These are phyloP conservation scores for Venturia canescens DNA, from an alignment of 1,140 invertebrate genomes.

Conservation along the genomic window DNA sequence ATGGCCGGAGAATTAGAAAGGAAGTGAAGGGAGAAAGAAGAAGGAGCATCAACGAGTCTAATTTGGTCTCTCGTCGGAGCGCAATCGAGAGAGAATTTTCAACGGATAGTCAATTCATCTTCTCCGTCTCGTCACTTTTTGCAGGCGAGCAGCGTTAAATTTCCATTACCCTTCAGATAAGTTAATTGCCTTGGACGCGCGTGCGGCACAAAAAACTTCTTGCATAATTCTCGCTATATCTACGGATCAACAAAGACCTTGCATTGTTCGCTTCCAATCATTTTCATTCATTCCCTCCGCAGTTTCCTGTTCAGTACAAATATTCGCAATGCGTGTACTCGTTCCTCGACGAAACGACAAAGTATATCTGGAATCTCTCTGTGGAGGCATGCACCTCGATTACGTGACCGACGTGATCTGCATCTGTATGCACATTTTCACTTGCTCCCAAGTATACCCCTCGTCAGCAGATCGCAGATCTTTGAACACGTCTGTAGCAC, in stretches of 20 bases:
- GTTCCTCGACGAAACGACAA: not conserved
- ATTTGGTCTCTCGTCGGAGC: not conserved
- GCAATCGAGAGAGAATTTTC: not conserved
- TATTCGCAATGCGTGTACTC: not conserved
- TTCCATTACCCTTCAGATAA: not conserved
- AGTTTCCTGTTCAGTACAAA: not conserved
- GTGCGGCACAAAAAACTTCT: not conserved
- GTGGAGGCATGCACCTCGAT: conserved; percentile 12
- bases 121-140: not conserved
- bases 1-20: not conserved
- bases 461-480: not conserved
- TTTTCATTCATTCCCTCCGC: conserved; percentile 11
- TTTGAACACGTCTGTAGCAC: not conserved
- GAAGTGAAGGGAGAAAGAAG: conserved; percentile 2
- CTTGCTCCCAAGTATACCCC: not conserved
- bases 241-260: conserved; percentile 11
- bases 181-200: not conserved
- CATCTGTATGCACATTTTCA: conserved; percentile 15
- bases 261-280: conserved; percentile 12
- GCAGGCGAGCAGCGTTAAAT: not conserved
- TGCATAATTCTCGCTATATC: not conserved
- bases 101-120: not conserved
- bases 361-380: conserved; percentile 8
- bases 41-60: not conserved
- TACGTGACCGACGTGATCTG: conserved; percentile 24